These are phyloP conservation scores for Holacanthella duospinosa DNA, from an alignment of 2,888 invertebrate genomes.

Conservation along the genomic window DNA sequence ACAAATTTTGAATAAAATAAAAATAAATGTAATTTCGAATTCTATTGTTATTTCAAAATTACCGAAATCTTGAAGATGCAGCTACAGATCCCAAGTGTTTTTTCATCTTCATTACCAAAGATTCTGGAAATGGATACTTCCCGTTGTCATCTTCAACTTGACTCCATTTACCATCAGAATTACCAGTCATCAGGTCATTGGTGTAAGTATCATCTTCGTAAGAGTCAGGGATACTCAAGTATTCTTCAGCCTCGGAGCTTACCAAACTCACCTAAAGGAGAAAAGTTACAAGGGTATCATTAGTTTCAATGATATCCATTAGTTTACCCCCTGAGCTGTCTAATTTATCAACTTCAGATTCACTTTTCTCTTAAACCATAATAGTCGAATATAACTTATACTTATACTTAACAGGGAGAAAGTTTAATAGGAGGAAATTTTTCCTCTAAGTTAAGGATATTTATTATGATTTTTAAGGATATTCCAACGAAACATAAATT, in stretches of 20 bases:
- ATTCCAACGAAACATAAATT: no score
- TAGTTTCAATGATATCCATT: not conserved
- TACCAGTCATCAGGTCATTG: not conserved
- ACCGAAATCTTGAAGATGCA: slow-evolving; percentile 13
- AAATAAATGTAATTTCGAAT: no score
- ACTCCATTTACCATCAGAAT: slow-evolving; percentile 2
- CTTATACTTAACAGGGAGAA: not conserved
- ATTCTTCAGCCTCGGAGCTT: slow-evolving; percentile 7
- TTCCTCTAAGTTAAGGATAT: not conserved
- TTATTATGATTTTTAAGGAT: no score
- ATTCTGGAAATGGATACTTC: not conserved
- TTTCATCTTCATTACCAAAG: slow-evolving; percentile 7
- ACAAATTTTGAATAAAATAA: no score
- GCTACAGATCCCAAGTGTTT: slow-evolving; percentile 29
- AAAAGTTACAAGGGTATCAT: not conserved
- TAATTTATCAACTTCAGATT: not conserved
- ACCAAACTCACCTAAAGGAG: slow-evolving; percentile 4
- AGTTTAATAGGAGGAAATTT: not conserved
- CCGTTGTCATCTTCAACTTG: not conserved
- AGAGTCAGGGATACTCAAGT: not conserved
- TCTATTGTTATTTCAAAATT: no score
- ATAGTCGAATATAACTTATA: not conserved
- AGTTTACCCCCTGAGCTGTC: not conserved
- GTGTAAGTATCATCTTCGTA: not conserved
- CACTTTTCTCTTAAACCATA: not conserved